Evolutionary conservation across 1,140 invertebrate species (phyloP).

Genomic region (Caenorhabditis inopinata): DNA sequence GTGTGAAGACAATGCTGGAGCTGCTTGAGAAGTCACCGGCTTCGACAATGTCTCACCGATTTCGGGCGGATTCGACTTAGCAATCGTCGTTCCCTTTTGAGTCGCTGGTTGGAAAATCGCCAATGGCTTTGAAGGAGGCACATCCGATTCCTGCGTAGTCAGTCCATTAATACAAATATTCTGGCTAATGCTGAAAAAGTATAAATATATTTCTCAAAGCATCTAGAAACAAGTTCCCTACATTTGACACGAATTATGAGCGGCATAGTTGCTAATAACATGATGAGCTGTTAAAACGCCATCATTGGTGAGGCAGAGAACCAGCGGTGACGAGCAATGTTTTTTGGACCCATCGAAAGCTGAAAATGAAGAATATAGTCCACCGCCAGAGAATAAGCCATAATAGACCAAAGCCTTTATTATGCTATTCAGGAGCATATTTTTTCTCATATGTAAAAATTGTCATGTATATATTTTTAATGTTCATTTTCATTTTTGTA

Average conservation of each 20-base stretch:
- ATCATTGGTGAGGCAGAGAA: conserved; percentile 36
- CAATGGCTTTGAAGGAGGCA: background rate
- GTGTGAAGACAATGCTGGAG: too few species aligned
- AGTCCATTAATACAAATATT: background rate
- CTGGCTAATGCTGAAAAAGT: background rate
- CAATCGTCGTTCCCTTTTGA: background rate
- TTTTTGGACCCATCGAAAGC: background rate
- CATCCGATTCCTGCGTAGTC: background rate
- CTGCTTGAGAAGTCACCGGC: too few species aligned
- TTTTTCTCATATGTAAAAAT: too few species aligned
- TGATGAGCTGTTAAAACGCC: conserved; percentile 35
- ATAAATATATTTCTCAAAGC: background rate
- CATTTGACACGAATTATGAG: conserved; percentile 25
- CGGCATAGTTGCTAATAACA: background rate
- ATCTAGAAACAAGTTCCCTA: background rate
- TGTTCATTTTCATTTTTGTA: too few species aligned
- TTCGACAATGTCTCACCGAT: too few species aligned
- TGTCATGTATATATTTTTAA: too few species aligned
- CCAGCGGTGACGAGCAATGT: conserved; percentile 33
- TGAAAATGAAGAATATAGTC: background rate
- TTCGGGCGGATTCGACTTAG: too few species aligned
- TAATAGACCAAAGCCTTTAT: too few species aligned
- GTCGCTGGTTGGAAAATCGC: background rate
- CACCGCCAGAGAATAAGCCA: too few species aligned
- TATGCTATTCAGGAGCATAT: too few species aligned